phyloP scores from a whole-genome alignment of 2,113 vertebrate species.

The Neoarius graeffei region DNA sequence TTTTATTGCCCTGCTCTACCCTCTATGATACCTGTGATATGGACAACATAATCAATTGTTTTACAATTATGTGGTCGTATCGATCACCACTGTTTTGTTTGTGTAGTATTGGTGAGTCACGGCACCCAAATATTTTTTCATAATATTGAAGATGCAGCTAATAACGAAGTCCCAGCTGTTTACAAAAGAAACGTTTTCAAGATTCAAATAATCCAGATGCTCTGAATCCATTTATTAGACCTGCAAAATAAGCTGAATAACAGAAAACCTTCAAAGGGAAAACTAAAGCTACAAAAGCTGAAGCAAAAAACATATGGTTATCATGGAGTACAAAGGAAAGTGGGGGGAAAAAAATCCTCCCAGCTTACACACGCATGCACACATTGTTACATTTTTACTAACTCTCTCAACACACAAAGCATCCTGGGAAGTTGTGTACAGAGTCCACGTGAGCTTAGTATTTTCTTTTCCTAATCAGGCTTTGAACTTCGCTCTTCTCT shows the following conservation, averaged over 20 bases:
- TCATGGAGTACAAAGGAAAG: constrained; percentile 1
- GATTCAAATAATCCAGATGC: not conserved
- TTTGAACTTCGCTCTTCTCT: constrained; percentile 42
- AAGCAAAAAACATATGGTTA: not conserved
- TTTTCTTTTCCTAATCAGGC: constrained; percentile 52
- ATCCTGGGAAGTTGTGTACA: constrained; percentile 73
- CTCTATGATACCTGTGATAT: not conserved
- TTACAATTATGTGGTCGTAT: not conserved
- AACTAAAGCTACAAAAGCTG: constrained; percentile 8
- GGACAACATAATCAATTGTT: not conserved
- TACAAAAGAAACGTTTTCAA: not conserved
- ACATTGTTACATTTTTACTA: constrained; percentile 55
- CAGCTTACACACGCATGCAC: not conserved
- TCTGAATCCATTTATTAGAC: not conserved
- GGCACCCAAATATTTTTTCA: not conserved
- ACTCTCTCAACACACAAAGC: constrained; percentile 56
- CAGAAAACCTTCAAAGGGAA: not conserved
- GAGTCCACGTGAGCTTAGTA: constrained; percentile 61
- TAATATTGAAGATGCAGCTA: not conserved
- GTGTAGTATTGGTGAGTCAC: not conserved
- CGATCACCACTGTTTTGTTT: not conserved
- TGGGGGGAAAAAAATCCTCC: not conserved
- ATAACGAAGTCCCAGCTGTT: not conserved
- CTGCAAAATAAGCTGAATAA: not conserved
- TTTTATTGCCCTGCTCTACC: not conserved